A percentile compares a stretch with the other conserved stretches of the same genome.
phyloP scores from a whole-genome alignment of 2,797 vertebrate species.

The Fistularia tabacaria region DNA sequence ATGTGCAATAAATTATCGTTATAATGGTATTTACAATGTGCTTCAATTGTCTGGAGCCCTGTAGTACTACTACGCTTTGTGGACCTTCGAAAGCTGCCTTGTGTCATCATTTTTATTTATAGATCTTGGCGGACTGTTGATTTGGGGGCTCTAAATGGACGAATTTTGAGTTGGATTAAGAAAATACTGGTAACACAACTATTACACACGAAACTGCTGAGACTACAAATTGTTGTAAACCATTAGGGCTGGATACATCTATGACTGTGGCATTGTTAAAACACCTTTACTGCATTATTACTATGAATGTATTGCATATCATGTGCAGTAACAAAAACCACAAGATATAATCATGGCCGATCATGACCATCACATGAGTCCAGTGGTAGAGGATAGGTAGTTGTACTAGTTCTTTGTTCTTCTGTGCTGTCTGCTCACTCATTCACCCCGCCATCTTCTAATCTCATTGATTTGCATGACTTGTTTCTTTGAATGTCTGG shows the following conservation, averaged over 20 bases:
- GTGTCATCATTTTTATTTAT: conserved; percentile 6
- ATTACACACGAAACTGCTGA: conserved; percentile 5
- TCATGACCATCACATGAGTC: neutral
- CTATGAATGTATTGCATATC: conserved; percentile 54
- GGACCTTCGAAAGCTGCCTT: conserved; percentile 61
- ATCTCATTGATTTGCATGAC: neutral
- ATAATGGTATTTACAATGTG: conserved; percentile 71
- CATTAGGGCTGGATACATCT: conserved; percentile 20
- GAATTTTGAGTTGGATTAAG: neutral
- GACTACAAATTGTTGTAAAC: conserved; percentile 21
- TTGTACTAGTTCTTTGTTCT: conserved; percentile 24
- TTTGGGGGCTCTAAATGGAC: conserved; percentile 4
- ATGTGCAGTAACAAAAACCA: neutral
- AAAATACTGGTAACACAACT: conserved; percentile 1
- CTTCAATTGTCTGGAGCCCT: conserved; percentile 43
- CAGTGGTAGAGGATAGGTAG: conserved; percentile 36
- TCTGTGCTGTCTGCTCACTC: conserved; percentile 44
- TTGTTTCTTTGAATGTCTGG: conserved; percentile 25
- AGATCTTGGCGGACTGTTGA: neutral
- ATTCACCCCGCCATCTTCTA: conserved; percentile 1
- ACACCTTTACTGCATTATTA: conserved; percentile 41
- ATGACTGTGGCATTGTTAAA: conserved; percentile 14
- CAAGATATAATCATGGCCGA: neutral
- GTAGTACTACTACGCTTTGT: conserved; percentile 17
- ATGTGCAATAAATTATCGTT: conserved; percentile 41